phyloP scores from a whole-genome alignment of 2,797 vertebrate species.

The Neomorphus geoffroyi region DNA sequence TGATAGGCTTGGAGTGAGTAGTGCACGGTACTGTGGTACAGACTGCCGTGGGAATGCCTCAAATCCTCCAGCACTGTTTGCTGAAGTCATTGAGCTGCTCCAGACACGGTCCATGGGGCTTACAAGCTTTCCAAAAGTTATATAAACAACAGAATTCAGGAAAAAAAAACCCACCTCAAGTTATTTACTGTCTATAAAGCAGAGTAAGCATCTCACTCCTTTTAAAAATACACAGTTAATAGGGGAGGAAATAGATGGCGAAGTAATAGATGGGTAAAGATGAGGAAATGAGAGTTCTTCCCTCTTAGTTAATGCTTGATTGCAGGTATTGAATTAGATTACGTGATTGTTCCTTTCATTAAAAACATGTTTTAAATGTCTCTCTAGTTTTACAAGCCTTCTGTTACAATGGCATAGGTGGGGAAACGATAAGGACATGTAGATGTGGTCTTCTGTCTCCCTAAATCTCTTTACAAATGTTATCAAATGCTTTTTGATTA shows the following conservation, averaged over 20 bases:
- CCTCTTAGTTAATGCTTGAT: neutral
- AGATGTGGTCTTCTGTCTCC: neutral
- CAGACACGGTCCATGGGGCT: neutral
- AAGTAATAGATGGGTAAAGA: neutral
- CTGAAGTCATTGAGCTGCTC: neutral
- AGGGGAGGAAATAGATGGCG: neutral
- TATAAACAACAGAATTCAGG: neutral
- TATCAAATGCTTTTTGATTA: neutral
- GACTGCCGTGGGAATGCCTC: accelerated
- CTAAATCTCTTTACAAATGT: neutral
- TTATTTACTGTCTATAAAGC: neutral
- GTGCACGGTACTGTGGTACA: neutral
- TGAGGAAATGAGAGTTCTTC: neutral
- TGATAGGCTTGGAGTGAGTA: neutral
- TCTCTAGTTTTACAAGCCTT: neutral
- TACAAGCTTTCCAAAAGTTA: neutral
- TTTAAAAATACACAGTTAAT: neutral
- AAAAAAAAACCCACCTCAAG: neutral
- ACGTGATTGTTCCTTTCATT: neutral
- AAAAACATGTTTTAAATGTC: neutral
- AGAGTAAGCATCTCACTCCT: neutral
- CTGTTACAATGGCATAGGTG: neutral
- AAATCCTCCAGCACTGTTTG: neutral
- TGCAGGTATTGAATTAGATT: neutral
- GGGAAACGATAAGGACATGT: neutral